Percentiles rank a stretch among this genome's conserved stretches.
Conservation (phyloP, 2,113 vertebrate genomes). For the Eubucco bourcierii region DNA sequence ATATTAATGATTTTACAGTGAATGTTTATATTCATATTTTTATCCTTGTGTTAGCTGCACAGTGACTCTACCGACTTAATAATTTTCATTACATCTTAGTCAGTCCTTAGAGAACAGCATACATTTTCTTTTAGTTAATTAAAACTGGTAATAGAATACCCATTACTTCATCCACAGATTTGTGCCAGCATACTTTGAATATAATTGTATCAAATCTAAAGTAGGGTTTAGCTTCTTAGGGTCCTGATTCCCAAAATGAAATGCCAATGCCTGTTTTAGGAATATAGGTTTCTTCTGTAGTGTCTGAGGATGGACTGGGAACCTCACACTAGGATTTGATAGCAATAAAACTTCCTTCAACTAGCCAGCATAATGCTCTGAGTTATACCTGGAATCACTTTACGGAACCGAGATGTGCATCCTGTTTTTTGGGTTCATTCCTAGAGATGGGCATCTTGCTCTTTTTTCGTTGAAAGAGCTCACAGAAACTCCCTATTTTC, state of each 20-base stretch:
- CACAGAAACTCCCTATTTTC: not conserved
- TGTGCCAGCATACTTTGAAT: not conserved
- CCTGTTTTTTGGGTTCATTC: not conserved
- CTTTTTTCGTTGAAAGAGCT: not conserved
- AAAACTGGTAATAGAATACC: not conserved
- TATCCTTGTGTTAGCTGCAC: not conserved
- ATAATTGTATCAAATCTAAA: not conserved
- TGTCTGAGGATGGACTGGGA: not conserved
- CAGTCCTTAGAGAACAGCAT: not conserved
- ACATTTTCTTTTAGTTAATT: conserved; percentile 2
- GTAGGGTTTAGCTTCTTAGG: not conserved
- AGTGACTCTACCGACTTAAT: not conserved
- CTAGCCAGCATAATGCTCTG: not conserved
- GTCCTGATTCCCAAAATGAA: not conserved
- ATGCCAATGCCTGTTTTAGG: not conserved
- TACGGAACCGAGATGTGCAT: not conserved
- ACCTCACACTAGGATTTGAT: not conserved
- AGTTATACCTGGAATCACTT: not conserved
- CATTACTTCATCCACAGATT: not conserved
- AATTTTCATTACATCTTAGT: not conserved
- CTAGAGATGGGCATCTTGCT: not conserved
- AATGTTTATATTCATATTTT: too few relatives aligned
- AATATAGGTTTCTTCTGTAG: not conserved
- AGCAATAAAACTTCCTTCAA: not conserved
- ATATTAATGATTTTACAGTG: too few relatives aligned